These are phyloP conservation scores for Zaprionus kolodkinae DNA, from an alignment of 1,140 invertebrate species.

Conservation along the genomic window DNA sequence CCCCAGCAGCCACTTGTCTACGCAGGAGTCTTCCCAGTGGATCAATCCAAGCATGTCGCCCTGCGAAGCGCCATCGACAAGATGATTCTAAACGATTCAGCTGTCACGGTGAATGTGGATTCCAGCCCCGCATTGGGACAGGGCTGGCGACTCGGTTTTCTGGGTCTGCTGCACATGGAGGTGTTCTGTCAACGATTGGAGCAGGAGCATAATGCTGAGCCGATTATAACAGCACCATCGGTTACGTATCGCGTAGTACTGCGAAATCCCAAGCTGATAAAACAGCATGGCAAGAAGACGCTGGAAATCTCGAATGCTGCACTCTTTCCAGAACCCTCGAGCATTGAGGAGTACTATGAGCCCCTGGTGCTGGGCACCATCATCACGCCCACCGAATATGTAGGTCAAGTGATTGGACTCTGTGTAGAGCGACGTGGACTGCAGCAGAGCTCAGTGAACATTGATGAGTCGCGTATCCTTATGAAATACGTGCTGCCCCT, in stretches of 20 bases:
- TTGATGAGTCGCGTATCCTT: conserved; percentile 93
- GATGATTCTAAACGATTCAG: conserved; percentile 96
- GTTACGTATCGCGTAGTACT: conserved; percentile 96
- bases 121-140: conserved; percentile 96
- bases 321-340: conserved; percentile 89
- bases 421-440: conserved; percentile 92
- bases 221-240: conserved; percentile 96
- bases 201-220: conserved; percentile 95
- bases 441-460: conserved; percentile 89
- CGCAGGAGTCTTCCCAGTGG: conserved; percentile 96
- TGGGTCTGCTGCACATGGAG: conserved; percentile 97
- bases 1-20: conserved; percentile 95
- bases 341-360: conserved; percentile 92
- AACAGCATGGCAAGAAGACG: conserved; percentile 88
- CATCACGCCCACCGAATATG: conserved; percentile 92
- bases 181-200: conserved; percentile 97
- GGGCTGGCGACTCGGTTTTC: conserved; percentile 96
- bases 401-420: conserved; percentile 89
- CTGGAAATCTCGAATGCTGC: conserved; percentile 94
- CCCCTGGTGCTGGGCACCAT: conserved; percentile 95
- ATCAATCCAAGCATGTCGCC: conserved; percentile 92
- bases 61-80: conserved; percentile 94
- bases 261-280: conserved; percentile 86
- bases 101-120: conserved; percentile 91
- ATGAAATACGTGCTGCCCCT: conserved; percentile 94